Evolutionary conservation across 2,888 invertebrate species (phyloP), one percentile per base, ranked within the genome.

Genomic region (Nebria salina): DNA sequence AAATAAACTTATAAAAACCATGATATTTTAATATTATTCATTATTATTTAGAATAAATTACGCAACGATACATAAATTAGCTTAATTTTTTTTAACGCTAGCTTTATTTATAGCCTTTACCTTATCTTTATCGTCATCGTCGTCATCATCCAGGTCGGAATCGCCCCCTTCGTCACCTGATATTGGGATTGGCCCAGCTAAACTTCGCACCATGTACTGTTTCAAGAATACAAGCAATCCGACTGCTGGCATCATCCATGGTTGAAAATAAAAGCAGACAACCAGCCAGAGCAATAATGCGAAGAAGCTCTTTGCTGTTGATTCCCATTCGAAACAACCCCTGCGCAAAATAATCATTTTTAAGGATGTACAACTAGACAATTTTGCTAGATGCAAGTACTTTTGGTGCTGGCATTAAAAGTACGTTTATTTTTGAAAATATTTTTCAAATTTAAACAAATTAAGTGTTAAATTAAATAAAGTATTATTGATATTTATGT

Each of bases 261-360:
- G 94, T 88, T 99, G 95, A 87, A 98, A 98, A 89, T 96, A 97
- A 88, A 97, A 97, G 85, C 97, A 97, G 79, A 95, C 93, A 0
- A 97, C 90, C 77, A 99, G 91, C 93, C 97, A 99, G 15, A 95
- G 90, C 25, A 95, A 89, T 75, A 99, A 92, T 0, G 98, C 97
- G 68, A 95, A 89, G 84, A 95, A 92, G 84, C 97, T 98, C 84
- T 96, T 92, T 65, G 95, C 88, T 77, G 95, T 95, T 5, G 96
- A 98, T 87, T 99, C 98, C 99, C 99, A 99, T 89, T 98, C 96
- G 87, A 98, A 97, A 88, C 98, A 98, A 88, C 97, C 97, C 91
- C 96, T 96, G 88, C 8, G 89, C 90, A 85, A 82, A 83, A 82
- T 2, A 68, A 2, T 25, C 2, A 68, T 68, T 15, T 68, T 25